phyloP scores from a whole-genome alignment of 1,140 invertebrate species.

The Potamilus streckersoni region DNA sequence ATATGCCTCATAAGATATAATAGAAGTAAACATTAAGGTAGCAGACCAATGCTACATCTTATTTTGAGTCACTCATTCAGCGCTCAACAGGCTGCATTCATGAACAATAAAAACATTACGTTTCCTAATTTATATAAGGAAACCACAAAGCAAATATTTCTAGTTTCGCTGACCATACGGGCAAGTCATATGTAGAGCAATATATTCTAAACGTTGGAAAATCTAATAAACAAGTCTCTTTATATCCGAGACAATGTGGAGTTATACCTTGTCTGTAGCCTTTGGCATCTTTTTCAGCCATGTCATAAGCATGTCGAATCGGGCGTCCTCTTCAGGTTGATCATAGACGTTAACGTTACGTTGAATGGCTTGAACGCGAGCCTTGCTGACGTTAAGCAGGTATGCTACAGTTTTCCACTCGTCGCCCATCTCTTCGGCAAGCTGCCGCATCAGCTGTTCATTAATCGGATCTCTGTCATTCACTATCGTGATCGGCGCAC shows the following conservation, averaged over 20 bases:
- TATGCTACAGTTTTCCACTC: slow-evolving; percentile 57
- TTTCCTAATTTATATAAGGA: slow-evolving; percentile 1
- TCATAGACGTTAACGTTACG: slow-evolving; percentile 40
- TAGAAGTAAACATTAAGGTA: no score
- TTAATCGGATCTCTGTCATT: slow-evolving; percentile 47
- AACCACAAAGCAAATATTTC: neutral
- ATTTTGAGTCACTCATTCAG: no score
- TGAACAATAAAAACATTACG: no score
- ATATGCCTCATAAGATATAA: no score
- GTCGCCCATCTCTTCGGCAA: slow-evolving; percentile 56
- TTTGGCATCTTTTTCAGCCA: slow-evolving; percentile 61
- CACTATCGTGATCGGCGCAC: slow-evolving; percentile 46
- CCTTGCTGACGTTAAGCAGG: slow-evolving; percentile 44
- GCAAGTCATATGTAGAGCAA: neutral
- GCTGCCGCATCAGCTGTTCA: slow-evolving; percentile 44
- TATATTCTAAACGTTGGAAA: neutral
- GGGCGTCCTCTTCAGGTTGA: slow-evolving; percentile 43
- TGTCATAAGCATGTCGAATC: slow-evolving; percentile 61
- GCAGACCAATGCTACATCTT: no score
- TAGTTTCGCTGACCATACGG: neutral
- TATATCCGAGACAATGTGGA: neutral
- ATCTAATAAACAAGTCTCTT: neutral
- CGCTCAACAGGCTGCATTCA: no score
- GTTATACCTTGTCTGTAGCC: slow-evolving; percentile 55
- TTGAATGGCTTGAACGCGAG: slow-evolving; percentile 55